These are phyloP conservation scores for Neopipo cinnamomea DNA, from an alignment of 2,113 vertebrate species.

Conservation along the genomic window DNA sequence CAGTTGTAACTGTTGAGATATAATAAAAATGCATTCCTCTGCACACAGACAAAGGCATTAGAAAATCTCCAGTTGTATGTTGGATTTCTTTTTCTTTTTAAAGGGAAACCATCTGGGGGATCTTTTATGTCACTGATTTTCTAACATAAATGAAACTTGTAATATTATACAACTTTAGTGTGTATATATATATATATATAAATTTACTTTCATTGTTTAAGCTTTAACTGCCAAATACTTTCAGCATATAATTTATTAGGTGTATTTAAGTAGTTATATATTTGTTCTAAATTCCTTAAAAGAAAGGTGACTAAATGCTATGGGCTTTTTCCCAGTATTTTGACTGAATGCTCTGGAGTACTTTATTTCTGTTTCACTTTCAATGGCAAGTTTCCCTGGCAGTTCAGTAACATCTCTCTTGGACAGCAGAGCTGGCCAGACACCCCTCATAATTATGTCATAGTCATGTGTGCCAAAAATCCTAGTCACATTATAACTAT, in stretches of 20 bases:
- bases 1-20: background rate
- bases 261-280: background rate
- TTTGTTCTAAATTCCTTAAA: background rate
- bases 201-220: background rate
- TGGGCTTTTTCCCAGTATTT: background rate
- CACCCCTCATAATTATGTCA: background rate
- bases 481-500: background rate
- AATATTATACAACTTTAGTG: background rate
- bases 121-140: background rate
- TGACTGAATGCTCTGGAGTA: background rate
- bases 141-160: background rate
- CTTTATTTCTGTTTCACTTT: background rate
- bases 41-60: background rate
- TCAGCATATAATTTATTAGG: background rate
- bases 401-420: background rate
- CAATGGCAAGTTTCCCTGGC: background rate
- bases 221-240: background rate
- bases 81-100: background rate
- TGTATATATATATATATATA: background rate
- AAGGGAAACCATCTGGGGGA: background rate
- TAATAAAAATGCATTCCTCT: background rate
- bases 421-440: background rate
- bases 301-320: background rate
- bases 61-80: background rate
- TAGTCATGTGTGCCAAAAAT: background rate